Conservation (phyloP, 2,113 vertebrate species). For the Aldabrachelys gigantea region DNA sequence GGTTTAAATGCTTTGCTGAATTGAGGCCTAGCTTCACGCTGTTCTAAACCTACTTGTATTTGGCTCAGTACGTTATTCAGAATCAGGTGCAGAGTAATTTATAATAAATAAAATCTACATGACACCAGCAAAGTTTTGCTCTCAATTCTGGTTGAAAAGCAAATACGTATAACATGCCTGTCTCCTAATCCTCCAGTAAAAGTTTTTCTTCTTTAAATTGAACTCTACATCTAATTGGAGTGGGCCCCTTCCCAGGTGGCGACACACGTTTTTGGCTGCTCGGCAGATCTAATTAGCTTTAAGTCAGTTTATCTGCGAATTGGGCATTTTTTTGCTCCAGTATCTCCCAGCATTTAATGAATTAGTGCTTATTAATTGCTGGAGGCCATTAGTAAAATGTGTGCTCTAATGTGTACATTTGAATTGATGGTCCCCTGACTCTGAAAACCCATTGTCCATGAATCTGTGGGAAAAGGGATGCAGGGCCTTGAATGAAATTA, state of each 20-base stretch:
- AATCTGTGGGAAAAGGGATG: background rate
- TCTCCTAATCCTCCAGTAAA: background rate
- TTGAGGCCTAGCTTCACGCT: background rate
- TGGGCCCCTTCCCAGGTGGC: conserved; percentile 42
- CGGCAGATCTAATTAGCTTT: conserved; percentile 66
- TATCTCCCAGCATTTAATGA: conserved; percentile 48
- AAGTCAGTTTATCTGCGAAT: conserved; percentile 62
- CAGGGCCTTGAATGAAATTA: background rate
- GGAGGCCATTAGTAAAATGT: conserved; percentile 43
- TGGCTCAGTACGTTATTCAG: background rate
- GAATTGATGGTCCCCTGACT: conserved; percentile 9
- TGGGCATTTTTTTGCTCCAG: conserved; percentile 38
- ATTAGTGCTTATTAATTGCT: conserved; percentile 50
- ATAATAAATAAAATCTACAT: background rate
- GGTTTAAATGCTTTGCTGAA: background rate
- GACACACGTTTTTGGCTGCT: conserved; percentile 43
- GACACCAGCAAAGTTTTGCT: background rate
- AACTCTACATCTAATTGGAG: conserved; percentile 46
- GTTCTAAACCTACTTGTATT: background rate
- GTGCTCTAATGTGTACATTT: conserved; percentile 30
- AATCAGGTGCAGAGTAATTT: background rate
- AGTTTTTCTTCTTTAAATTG: conserved; percentile 50
- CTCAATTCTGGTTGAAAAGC: background rate
- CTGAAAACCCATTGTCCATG: background rate
- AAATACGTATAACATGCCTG: background rate